Percentiles rank a stretch among this genome's conserved stretches.
These are phyloP conservation scores for Aphaenogaster ashmeadi DNA, from an alignment of 1,140 invertebrate species.

Conservation along the genomic window DNA sequence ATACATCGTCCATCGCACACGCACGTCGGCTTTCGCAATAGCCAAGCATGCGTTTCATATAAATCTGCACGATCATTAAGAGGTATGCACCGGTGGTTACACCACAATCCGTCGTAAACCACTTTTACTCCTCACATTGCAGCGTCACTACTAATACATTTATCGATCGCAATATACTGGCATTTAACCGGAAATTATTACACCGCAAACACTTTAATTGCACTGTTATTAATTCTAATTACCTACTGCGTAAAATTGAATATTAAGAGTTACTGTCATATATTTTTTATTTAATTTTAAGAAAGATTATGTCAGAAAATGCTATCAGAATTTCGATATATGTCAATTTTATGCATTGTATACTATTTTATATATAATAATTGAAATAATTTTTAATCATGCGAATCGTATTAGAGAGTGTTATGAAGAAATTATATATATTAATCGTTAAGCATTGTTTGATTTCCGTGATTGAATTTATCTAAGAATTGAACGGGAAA, in stretches of 20 bases:
- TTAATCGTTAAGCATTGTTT: background rate
- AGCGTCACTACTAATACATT: slow-evolving; percentile 38
- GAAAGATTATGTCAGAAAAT: background rate
- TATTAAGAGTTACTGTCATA: background rate
- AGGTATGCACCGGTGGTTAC: background rate
- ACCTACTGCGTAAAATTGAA: background rate
- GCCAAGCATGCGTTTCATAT: slow-evolving; percentile 45
- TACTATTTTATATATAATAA: background rate
- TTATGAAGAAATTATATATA: background rate
- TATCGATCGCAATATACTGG: background rate
- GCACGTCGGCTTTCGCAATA: slow-evolving; percentile 32
- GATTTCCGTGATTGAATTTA: slow-evolving; percentile 18
- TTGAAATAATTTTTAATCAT: slow-evolving; percentile 5
- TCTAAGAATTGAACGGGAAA: background rate
- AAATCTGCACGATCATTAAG: slow-evolving; percentile 53
- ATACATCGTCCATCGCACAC: slow-evolving; percentile 11
- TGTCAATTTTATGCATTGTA: background rate
- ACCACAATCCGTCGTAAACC: slow-evolving; percentile 37
- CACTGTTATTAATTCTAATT: slow-evolving; percentile 31
- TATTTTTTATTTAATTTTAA: slow-evolving; percentile 1
- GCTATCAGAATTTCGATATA: background rate
- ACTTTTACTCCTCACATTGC: slow-evolving; percentile 36
- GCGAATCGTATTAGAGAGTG: background rate
- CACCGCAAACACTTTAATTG: background rate
- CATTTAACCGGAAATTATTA: background rate